phyloP scores from a whole-genome alignment of 2,888 invertebrate species.

The Frankliniella fusca region DNA sequence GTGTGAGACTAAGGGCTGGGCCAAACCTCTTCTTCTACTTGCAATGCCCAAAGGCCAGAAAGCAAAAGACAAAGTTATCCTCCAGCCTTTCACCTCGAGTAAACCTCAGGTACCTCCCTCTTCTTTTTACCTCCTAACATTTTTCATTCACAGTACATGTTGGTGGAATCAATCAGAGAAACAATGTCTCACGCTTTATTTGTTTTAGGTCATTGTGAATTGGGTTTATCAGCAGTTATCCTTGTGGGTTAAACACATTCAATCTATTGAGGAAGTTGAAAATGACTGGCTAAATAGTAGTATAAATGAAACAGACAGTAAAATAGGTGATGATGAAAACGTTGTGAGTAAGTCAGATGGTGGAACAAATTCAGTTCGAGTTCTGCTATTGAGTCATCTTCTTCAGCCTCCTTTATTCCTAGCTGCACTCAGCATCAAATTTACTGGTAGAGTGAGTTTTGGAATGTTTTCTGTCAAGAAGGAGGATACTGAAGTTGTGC shows the following conservation, averaged over 20 bases:
- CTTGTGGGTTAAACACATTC: constrained; percentile 46
- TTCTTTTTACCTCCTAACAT: not conserved
- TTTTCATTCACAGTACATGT: not conserved
- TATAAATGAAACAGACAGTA: not conserved
- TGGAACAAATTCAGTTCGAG: constrained; percentile 40
- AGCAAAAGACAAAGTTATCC: constrained; percentile 49
- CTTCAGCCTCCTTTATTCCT: constrained; percentile 50
- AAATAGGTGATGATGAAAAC: constrained; percentile 28
- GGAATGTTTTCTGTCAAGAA: constrained; percentile 44
- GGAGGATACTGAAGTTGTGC: constrained; percentile 39
- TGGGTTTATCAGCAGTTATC: constrained; percentile 51
- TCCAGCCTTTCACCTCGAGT: constrained; percentile 45
- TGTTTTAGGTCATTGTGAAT: constrained; percentile 44
- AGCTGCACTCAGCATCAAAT: constrained; percentile 52
- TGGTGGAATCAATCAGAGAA: not conserved
- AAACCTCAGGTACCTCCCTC: constrained; percentile 40
- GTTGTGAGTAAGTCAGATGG: constrained; percentile 30
- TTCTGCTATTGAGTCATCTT: constrained; percentile 49
- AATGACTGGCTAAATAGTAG: constrained; percentile 41
- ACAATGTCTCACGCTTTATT: not conserved
- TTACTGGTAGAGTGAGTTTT: constrained; percentile 52
- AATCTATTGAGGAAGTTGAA: constrained; percentile 41
- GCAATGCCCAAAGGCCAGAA: constrained; percentile 49
- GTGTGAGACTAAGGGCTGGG: constrained; percentile 50
- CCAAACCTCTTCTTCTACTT: constrained; percentile 48